Evolutionary conservation across 2,888 invertebrate species (phyloP).

Genomic region (Pyrocoelia pectoralis): DNA sequence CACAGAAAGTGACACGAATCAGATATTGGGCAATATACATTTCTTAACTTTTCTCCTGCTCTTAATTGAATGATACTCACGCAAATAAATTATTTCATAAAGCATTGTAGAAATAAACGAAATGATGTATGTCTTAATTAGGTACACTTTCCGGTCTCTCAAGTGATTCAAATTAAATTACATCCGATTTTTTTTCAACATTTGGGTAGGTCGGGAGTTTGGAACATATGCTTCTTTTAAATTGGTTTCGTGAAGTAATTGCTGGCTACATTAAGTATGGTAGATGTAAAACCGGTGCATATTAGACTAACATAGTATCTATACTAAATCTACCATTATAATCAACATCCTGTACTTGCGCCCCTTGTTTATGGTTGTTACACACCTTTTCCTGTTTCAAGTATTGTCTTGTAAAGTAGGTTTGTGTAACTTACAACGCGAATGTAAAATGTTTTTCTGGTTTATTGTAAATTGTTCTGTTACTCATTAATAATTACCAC

Average conservation of each 20-base stretch:
- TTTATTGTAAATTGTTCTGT: background rate
- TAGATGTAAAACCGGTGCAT: background rate
- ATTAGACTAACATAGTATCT: constrained; percentile 17
- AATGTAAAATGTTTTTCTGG: background rate
- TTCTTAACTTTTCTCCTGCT: too few relatives aligned
- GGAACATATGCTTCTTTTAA: background rate
- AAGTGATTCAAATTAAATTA: too few relatives aligned
- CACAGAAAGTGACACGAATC: too few relatives aligned
- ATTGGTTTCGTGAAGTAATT: background rate
- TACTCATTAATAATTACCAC: too few relatives aligned
- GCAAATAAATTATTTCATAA: too few relatives aligned
- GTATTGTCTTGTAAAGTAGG: constrained; percentile 22
- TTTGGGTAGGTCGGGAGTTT: too few relatives aligned
- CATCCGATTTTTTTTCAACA: too few relatives aligned
- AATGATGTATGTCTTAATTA: too few relatives aligned
- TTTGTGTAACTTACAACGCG: background rate
- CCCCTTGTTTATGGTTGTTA: constrained; percentile 28
- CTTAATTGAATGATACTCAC: too few relatives aligned
- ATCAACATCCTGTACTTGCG: constrained; percentile 32
- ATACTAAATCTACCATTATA: constrained; percentile 19
- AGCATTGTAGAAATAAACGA: too few relatives aligned
- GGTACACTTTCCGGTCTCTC: too few relatives aligned
- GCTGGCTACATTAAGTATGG: background rate
- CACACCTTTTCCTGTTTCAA: constrained; percentile 32
- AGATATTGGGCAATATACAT: too few relatives aligned